phyloP scores from a whole-genome alignment of 2,113 vertebrate genomes.

The Cottus gobio region DNA sequence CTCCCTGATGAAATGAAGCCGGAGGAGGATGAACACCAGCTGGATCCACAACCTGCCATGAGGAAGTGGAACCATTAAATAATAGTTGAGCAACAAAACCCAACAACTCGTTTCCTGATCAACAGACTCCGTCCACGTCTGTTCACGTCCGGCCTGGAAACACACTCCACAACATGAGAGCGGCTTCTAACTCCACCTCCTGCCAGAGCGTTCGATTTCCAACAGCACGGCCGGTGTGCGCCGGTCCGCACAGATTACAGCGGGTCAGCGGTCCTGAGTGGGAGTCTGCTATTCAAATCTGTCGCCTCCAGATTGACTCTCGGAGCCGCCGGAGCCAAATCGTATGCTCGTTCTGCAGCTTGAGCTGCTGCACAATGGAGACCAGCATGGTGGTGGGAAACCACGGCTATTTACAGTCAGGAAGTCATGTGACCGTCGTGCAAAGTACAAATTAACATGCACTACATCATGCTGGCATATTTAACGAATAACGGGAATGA shows the following conservation, averaged over 20 bases:
- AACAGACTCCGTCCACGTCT: no score
- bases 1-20: background rate
- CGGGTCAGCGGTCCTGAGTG: slow-evolving; percentile 3
- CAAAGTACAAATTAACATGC: background rate
- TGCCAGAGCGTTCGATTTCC: background rate
- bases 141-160: background rate
- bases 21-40: background rate
- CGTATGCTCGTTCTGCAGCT: background rate
- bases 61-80: background rate
- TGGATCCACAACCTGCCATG: background rate
- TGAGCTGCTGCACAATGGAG: background rate
- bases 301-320: slow-evolving; percentile 6
- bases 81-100: background rate
- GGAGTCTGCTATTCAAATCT: slow-evolving; percentile 19
- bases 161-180: background rate
- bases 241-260: background rate
- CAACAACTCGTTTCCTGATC: no score
- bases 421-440: background rate
- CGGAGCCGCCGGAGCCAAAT: background rate
- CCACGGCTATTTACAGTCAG: background rate
- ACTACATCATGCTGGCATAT: background rate
- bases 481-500: no score
- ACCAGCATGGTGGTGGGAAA: background rate
- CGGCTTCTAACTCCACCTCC: background rate
- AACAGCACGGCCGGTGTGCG: background rate